A percentile compares a stretch with the other conserved stretches of the same genome.
phyloP scores from a whole-genome alignment of 2,888 invertebrate genomes.

The Trissolcus brochymenae region DNA sequence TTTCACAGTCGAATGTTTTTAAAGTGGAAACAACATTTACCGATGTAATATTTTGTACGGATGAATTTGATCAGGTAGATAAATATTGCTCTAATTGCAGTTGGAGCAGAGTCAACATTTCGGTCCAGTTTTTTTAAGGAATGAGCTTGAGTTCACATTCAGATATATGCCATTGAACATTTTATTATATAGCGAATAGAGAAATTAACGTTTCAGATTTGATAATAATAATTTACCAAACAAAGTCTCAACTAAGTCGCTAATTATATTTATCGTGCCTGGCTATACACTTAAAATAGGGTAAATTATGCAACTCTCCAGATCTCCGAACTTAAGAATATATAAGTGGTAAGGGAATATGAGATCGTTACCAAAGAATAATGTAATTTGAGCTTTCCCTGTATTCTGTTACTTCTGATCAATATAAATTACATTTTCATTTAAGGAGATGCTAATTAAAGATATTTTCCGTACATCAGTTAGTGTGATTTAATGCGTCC shows the following conservation, averaged over 20 bases:
- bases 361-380: conserved; percentile 16
- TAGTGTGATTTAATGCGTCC: too few species aligned
- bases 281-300: conserved; percentile 29
- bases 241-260: conserved; percentile 59
- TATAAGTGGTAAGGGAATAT: conserved; percentile 29
- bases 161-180: too few species aligned
- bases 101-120: too few species aligned
- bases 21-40: too few species aligned
- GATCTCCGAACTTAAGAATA: conserved; percentile 33
- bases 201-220: conserved; percentile 5
- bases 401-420: conserved; percentile 23
- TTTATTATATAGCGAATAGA: too few species aligned
- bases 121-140: too few species aligned
- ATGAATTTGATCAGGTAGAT: too few species aligned
- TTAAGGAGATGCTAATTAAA: conserved; percentile 21
- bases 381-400: conserved; percentile 28
- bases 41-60: too few species aligned
- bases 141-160: too few species aligned
- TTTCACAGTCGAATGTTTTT: not conserved
- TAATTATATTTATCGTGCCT: conserved; percentile 62
- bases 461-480: conserved; percentile 5
- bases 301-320: conserved; percentile 32
- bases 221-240: conserved; percentile 22
- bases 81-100: too few species aligned
- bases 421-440: conserved; percentile 14